Conservation (phyloP, 2,888 invertebrate species). For the Himalopsyche tibetana region DNA sequence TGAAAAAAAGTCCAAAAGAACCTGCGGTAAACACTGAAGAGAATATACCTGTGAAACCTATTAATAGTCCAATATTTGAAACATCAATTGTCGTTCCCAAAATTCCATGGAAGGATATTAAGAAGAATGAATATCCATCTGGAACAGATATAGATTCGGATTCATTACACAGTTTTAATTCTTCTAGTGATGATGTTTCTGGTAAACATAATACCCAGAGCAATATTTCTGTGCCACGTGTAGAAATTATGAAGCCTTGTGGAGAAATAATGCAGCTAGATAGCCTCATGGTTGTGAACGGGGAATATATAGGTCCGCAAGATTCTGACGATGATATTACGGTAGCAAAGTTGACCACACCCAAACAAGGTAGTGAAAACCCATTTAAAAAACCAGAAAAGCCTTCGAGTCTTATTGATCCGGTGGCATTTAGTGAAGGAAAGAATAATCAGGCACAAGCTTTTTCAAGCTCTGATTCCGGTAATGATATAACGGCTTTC, state of each 20-base stretch:
- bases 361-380: slow-evolving; percentile 1
- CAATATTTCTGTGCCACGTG: slow-evolving; percentile 78
- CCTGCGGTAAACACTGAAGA: neutral
- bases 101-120: slow-evolving; percentile 77
- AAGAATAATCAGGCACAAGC: slow-evolving; percentile 68
- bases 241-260: slow-evolving; percentile 85
- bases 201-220: slow-evolving; percentile 72
- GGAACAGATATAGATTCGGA: slow-evolving; percentile 79
- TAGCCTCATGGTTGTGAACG: slow-evolving; percentile 77
- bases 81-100: slow-evolving; percentile 81
- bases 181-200: slow-evolving; percentile 69
- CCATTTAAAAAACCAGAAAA: slow-evolving; percentile 5
- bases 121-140: slow-evolving; percentile 70
- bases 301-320: slow-evolving; percentile 72
- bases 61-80: slow-evolving; percentile 80
- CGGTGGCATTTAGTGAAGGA: slow-evolving; percentile 9
- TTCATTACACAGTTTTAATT: slow-evolving; percentile 73
- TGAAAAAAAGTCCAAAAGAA: slow-evolving; percentile 12
- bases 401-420: slow-evolving; percentile 36
- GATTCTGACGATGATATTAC: slow-evolving; percentile 68
- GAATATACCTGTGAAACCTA: slow-evolving; percentile 69
- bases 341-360: slow-evolving; percentile 68
- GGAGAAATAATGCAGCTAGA: slow-evolving; percentile 82
- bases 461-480: slow-evolving; percentile 81
- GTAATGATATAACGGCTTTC: slow-evolving; percentile 83